Percentiles rank a stretch among this genome's conserved stretches.
Evolutionary conservation across 2,888 invertebrate genomes (phyloP).

Genomic region (Synanthedon myopaeformis): DNA sequence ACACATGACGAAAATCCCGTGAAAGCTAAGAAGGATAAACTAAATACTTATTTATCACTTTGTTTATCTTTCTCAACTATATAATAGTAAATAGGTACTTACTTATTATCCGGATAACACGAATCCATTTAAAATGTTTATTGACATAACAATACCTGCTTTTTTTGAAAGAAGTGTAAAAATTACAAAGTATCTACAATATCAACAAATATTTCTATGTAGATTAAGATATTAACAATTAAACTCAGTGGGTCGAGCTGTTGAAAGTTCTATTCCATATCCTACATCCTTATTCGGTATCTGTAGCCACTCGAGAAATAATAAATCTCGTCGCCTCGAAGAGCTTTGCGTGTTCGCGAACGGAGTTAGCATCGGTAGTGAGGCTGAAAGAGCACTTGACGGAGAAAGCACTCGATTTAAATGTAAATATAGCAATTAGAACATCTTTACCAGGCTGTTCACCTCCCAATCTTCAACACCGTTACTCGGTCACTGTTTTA

Average conservation of each 20-base stretch:
- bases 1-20: too few species aligned
- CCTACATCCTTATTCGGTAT: slow-evolving; percentile 6
- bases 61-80: too few species aligned
- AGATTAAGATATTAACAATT: too few species aligned
- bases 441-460: slow-evolving; percentile 21
- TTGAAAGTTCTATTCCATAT: not conserved
- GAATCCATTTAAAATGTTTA: too few species aligned
- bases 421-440: slow-evolving; percentile 54
- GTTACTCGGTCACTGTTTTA: slow-evolving; percentile 16
- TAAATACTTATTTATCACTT: too few species aligned
- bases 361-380: slow-evolving; percentile 34
- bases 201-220: too few species aligned
- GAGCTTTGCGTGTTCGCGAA: slow-evolving; percentile 25
- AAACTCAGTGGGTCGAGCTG: not conserved
- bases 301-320: slow-evolving; percentile 11
- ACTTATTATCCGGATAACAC: too few species aligned
- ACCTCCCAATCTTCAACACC: slow-evolving; percentile 20
- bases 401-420: slow-evolving; percentile 43
- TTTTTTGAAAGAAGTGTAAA: too few species aligned
- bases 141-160: too few species aligned
- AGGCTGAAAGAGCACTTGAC: slow-evolving; percentile 18
- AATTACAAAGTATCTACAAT: too few species aligned
- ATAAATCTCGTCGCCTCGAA: slow-evolving; percentile 16
- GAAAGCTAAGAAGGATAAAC: too few species aligned
- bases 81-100: too few species aligned